Percentiles rank a stretch among this genome's conserved stretches.
phyloP scores from a whole-genome alignment of 2,888 invertebrate genomes.

The Drosophila cracens region DNA sequence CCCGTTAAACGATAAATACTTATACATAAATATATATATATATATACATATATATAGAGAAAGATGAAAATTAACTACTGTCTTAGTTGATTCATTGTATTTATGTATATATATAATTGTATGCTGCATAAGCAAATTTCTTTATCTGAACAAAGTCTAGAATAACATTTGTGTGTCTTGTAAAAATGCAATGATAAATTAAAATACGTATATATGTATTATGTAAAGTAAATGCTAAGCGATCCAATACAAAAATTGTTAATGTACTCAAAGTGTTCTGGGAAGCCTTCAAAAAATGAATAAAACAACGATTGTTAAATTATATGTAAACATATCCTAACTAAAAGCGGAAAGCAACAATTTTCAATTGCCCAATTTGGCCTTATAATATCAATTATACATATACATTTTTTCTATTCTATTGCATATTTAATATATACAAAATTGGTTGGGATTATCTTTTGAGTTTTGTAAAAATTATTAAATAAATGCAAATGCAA shows the following conservation, averaged over 20 bases:
- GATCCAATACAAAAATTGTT: constrained; percentile 37
- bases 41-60: constrained; percentile 18
- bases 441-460: constrained; percentile 49
- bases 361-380: constrained; percentile 10
- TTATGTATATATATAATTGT: constrained; percentile 40
- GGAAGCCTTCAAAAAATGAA: constrained; percentile 24
- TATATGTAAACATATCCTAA: constrained; percentile 52
- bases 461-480: constrained; percentile 38
- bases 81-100: constrained; percentile 50
- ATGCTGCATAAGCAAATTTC: constrained; percentile 17
- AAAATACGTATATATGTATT: constrained; percentile 30
- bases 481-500: constrained; percentile 6
- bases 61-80: constrained; percentile 11
- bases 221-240: constrained; percentile 64
- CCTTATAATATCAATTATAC: constrained; percentile 24
- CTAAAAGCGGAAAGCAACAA: constrained; percentile 5
- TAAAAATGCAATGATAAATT: constrained; percentile 11
- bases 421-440: constrained; percentile 26
- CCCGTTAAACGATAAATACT: constrained; percentile 51
- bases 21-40: constrained; percentile 31
- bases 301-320: constrained; percentile 23
- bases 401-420: constrained; percentile 21
- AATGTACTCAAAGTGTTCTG: constrained; percentile 65
- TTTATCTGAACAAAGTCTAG: constrained; percentile 46
- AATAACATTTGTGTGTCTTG: constrained; percentile 24